Percentiles rank a stretch among this genome's conserved stretches.
Evolutionary conservation across 2,888 invertebrate species (phyloP).

Genomic region (Chalcis sispes): DNA sequence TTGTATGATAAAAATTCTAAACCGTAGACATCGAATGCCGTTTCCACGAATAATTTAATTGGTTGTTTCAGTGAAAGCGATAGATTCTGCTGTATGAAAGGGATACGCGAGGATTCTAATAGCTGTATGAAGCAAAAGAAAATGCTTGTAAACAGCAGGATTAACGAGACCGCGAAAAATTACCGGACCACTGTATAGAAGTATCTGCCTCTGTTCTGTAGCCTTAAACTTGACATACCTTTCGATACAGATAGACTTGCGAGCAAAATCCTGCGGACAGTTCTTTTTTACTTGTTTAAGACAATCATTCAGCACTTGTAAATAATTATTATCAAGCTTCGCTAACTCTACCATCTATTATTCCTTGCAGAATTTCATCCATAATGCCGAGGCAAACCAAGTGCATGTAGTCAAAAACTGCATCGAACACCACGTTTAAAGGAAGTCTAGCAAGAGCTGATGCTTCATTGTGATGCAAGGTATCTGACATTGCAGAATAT

Average conservation of each 20-base stretch:
- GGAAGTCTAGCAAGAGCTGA: background rate
- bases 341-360: background rate
- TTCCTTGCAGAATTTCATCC: conserved; percentile 6
- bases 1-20: conserved; percentile 39
- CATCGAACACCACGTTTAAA: background rate
- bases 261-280: conserved; percentile 50
- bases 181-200: conserved; percentile 47
- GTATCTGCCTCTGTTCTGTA: conserved; percentile 47
- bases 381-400: background rate
- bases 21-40: conserved; percentile 12
- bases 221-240: conserved; percentile 37
- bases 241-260: conserved; percentile 27
- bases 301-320: background rate
- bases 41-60: conserved; percentile 8
- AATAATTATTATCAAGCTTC: background rate
- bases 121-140: conserved; percentile 41
- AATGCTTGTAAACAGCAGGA: conserved; percentile 43
- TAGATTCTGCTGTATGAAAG: background rate
- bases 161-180: conserved; percentile 34
- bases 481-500: background rate
- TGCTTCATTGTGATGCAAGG: background rate
- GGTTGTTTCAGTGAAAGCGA: conserved; percentile 21
- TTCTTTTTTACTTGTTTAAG: conserved; percentile 23
- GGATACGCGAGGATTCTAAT: conserved; percentile 33
- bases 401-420: conserved; percentile 16